Percentiles rank a stretch among this genome's conserved stretches.
phyloP scores from a whole-genome alignment of 2,113 vertebrate species.

The Nesogale talazaci region DNA sequence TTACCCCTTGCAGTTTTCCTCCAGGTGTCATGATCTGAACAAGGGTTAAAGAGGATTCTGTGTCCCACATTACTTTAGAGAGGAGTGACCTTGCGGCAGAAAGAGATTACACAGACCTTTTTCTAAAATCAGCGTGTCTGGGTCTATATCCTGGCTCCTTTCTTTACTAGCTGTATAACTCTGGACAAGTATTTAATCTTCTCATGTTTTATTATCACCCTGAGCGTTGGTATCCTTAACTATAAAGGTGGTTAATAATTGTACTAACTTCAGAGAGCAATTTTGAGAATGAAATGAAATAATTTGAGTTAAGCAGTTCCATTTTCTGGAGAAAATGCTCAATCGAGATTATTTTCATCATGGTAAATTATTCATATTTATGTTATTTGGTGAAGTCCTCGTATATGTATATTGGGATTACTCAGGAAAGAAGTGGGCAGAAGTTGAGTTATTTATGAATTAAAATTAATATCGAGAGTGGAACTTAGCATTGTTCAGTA shows the following conservation, averaged over 20 bases:
- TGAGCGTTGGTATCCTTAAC: neutral
- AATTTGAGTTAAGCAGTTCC: neutral
- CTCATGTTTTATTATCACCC: neutral
- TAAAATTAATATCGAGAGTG: neutral
- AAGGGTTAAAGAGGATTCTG: conserved; percentile 54
- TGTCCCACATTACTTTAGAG: neutral
- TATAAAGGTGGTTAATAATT: neutral
- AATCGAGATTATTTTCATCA: conserved; percentile 12
- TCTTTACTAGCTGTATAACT: neutral
- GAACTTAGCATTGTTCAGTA: neutral
- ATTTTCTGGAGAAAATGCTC: conserved; percentile 22
- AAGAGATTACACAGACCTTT: neutral
- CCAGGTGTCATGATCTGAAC: neutral
- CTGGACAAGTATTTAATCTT: neutral
- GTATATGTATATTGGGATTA: neutral
- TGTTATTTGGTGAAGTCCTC: neutral
- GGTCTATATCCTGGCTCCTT: neutral
- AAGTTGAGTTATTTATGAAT: conserved; percentile 2
- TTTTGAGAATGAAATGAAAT: neutral
- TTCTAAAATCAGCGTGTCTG: neutral
- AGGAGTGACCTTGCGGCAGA: neutral
- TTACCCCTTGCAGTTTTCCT: conserved; percentile 36
- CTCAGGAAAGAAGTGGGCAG: neutral
- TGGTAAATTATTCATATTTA: neutral
- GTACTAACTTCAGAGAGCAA: neutral